These are phyloP conservation scores for Drosophila subpulchrella DNA, from an alignment of 1,140 invertebrate species.

Conservation along the genomic window DNA sequence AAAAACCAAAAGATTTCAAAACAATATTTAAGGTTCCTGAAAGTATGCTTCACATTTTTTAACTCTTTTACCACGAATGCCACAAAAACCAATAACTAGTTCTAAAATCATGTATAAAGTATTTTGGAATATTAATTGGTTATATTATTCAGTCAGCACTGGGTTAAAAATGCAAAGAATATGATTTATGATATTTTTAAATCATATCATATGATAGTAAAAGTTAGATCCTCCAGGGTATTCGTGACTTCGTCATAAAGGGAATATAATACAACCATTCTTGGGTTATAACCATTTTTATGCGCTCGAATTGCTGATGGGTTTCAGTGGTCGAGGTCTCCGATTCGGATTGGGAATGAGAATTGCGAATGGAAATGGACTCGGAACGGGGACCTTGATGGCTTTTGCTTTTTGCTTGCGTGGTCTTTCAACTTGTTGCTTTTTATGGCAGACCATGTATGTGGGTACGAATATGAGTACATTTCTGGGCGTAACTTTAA, in stretches of 20 bases:
- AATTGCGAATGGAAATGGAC: background rate
- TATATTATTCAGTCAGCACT: too few relatives aligned
- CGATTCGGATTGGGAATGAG: background rate
- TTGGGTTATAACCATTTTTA: conserved; percentile 67
- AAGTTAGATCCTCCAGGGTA: conserved; percentile 4
- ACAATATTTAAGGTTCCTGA: background rate
- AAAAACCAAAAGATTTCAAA: background rate
- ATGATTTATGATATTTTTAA: too few relatives aligned
- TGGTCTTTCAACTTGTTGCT: conserved; percentile 71
- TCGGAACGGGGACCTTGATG: conserved; percentile 29
- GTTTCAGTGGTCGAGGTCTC: conserved; percentile 29
- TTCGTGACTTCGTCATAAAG: background rate
- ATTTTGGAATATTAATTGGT: too few relatives aligned
- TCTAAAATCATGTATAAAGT: too few relatives aligned
- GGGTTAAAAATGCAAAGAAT: too few relatives aligned
- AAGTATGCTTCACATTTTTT: background rate
- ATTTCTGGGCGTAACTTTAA: conserved; percentile 37
- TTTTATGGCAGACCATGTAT: conserved; percentile 39
- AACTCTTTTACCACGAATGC: background rate
- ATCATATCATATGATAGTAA: too few relatives aligned
- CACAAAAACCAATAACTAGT: too few relatives aligned
- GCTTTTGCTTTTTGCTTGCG: conserved; percentile 45
- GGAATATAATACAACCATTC: conserved; percentile 3
- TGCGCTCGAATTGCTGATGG: conserved; percentile 71
- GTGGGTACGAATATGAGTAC: background rate